Percentiles rank a stretch among this genome's conserved stretches.
These are phyloP conservation scores for Cydia splendana DNA, from an alignment of 1,140 invertebrate species.

Conservation along the genomic window DNA sequence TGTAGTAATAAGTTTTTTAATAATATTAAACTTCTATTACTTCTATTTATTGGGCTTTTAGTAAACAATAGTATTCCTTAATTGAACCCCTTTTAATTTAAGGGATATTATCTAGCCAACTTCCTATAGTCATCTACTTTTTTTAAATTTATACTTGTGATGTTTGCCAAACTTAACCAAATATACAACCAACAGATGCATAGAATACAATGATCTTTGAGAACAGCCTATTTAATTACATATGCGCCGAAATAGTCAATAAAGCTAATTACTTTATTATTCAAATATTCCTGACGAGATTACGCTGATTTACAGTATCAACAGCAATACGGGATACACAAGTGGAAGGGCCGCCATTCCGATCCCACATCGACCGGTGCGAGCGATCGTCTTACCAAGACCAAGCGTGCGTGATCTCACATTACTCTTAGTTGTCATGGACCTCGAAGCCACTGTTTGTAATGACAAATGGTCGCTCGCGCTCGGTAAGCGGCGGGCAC, in stretches of 20 bases:
- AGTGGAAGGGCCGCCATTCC: neutral
- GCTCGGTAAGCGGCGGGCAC: neutral
- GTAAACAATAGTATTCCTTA: too few species aligned
- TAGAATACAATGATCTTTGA: neutral
- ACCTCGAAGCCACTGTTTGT: neutral
- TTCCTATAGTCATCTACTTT: too few species aligned
- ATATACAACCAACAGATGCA: neutral
- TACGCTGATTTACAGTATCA: constrained; percentile 1
- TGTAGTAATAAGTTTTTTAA: too few species aligned
- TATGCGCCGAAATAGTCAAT: neutral
- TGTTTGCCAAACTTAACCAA: neutral
- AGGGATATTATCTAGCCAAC: too few species aligned
- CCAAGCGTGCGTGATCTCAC: neutral
- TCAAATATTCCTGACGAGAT: neutral
- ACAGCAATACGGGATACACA: neutral
- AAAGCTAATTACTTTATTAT: neutral
- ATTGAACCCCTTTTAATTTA: too few species aligned
- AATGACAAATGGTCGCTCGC: neutral
- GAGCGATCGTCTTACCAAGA: neutral
- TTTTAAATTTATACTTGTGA: too few species aligned
- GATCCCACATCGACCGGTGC: neutral
- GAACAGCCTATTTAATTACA: neutral
- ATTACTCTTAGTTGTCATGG: neutral
- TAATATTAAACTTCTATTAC: too few species aligned
- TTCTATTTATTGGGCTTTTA: too few species aligned